Percentiles rank a stretch among this genome's conserved stretches.
Conservation (phyloP, 2,888 invertebrate genomes). For the Tenthredo notha region DNA sequence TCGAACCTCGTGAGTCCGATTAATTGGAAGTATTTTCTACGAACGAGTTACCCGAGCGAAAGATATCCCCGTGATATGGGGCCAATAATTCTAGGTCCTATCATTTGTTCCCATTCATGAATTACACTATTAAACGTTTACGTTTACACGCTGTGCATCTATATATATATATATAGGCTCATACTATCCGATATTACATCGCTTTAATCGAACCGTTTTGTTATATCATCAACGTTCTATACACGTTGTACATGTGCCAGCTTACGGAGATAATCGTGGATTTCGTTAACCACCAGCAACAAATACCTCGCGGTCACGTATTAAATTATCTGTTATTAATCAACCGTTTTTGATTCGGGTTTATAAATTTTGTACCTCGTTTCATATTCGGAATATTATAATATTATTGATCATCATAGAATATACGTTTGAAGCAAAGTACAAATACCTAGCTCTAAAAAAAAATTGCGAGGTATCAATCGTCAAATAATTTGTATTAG, state of each 20-base stretch:
- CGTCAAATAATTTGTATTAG: background rate
- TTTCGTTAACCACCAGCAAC: background rate
- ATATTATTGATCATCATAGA: background rate
- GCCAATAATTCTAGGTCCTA: background rate
- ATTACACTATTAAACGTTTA: constrained; percentile 33
- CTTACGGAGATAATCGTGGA: constrained; percentile 42
- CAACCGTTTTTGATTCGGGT: background rate
- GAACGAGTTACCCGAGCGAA: constrained; percentile 11
- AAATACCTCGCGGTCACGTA: background rate
- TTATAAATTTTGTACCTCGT: background rate
- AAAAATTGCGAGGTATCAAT: background rate
- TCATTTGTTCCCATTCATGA: constrained; percentile 30
- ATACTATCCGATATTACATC: background rate
- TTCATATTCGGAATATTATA: background rate
- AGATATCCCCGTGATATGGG: background rate
- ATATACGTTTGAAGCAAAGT: background rate
- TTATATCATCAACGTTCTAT: background rate
- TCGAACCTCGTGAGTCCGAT: background rate
- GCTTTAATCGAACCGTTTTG: background rate
- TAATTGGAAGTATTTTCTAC: constrained; percentile 38
- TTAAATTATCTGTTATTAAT: constrained; percentile 36
- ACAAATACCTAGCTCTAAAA: background rate
- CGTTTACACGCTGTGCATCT: background rate
- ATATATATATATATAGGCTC: too few species aligned
- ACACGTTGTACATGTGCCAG: background rate